phyloP scores from a whole-genome alignment of 2,113 vertebrate genomes.

The Cnemophilus loriae region DNA sequence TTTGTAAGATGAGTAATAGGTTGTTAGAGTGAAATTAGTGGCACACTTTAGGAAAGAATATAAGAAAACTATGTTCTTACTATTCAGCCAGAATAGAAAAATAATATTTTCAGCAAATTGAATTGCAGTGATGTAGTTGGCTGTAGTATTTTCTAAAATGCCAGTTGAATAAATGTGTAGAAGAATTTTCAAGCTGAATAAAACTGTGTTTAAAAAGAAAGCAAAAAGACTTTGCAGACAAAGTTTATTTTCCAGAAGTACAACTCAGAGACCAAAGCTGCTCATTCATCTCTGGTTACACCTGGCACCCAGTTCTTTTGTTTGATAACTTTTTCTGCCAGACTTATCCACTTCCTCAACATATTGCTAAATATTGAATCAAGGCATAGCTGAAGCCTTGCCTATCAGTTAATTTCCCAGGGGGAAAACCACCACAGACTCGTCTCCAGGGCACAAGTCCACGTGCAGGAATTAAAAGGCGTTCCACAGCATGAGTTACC shows the following conservation, averaged over 20 bases:
- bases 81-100: not conserved
- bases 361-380: not conserved
- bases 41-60: not conserved
- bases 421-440: not conserved
- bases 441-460: not conserved
- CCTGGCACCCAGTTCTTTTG: not conserved
- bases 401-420: constrained; percentile 7
- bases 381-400: not conserved
- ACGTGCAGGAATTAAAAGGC: not conserved
- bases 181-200: not conserved
- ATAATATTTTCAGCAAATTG: not conserved
- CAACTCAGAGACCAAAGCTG: not conserved
- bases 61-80: not conserved
- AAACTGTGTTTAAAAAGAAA: not conserved
- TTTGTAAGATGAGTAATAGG: not conserved
- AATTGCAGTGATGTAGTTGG: not conserved
- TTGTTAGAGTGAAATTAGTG: not conserved
- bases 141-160: not conserved
- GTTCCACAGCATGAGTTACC: not conserved
- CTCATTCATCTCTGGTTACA: not conserved
- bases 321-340: not conserved
- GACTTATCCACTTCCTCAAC: not conserved
- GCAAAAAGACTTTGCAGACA: not conserved
- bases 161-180: not conserved
- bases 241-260: not conserved